Conservation (phyloP, 1,140 invertebrate species). For the Zaprionus camerounensis region DNA sequence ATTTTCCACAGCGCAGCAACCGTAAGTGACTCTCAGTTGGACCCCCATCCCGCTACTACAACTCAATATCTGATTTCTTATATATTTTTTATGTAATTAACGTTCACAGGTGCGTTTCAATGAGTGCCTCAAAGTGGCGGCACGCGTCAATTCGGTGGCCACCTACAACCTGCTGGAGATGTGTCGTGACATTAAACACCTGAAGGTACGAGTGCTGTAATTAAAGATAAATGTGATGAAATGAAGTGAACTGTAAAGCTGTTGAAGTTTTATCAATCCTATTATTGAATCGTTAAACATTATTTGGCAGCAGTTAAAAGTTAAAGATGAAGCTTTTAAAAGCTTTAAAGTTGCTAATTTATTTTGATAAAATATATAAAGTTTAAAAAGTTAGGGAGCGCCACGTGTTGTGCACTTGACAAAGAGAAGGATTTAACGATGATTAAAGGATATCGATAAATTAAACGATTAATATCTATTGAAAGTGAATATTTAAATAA, state of each 20-base stretch:
- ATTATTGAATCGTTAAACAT: too few relatives aligned
- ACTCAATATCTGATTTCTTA: background rate
- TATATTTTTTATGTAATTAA: background rate
- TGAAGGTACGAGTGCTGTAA: slow-evolving; percentile 86
- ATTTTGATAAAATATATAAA: too few relatives aligned
- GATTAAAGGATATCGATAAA: too few relatives aligned
- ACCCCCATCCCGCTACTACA: background rate
- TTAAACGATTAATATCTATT: too few relatives aligned
- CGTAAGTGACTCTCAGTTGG: slow-evolving; percentile 84
- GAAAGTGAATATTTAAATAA: too few relatives aligned
- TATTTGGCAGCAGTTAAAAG: background rate
- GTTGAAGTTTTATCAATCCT: too few relatives aligned
- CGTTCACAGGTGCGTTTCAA: slow-evolving; percentile 87
- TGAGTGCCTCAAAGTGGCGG: slow-evolving; percentile 89
- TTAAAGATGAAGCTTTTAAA: too few relatives aligned
- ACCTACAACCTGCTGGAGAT: slow-evolving; percentile 86
- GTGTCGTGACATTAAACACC: slow-evolving; percentile 87
- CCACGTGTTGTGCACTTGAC: too few relatives aligned
- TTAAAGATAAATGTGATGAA: background rate
- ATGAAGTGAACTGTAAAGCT: background rate
- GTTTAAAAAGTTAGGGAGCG: too few relatives aligned
- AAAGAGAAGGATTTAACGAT: too few relatives aligned
- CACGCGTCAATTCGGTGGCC: slow-evolving; percentile 87
- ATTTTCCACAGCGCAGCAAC: slow-evolving; percentile 96
- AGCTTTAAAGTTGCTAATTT: too few relatives aligned